Evolutionary conservation across 92 coral and sea anemone species (phyloP), one percentile per base, ranked within the genome.

Genomic region (Porites lobata): DNA sequence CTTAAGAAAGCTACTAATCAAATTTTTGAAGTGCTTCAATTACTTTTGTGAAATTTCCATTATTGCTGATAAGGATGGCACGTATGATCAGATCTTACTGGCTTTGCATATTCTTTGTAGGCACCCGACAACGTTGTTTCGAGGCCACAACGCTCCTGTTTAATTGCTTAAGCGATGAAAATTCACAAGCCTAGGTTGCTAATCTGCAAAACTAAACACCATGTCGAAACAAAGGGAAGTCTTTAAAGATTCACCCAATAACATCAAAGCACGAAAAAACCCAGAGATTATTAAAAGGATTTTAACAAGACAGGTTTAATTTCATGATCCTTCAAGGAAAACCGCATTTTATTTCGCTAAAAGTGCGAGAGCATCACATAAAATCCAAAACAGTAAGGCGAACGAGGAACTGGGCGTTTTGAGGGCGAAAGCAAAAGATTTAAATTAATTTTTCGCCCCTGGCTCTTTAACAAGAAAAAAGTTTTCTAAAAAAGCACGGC

Each of bases 291-390:
- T 82, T 82, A 56, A 70, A 82, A 71, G 65, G 78, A 82, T 74
- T 84, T 84, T 64, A 58, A 38, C 80, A 15, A 84, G 80, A 64
- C 80, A 75, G 80, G 80, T 73, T 84, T 62, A 73, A 50, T 59
- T 83, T 75, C 50, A 75, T 84, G 69, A 74, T 73, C 80, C 65
- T 73, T 73, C 32, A 84, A 84, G 80, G 70, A 50, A 73, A 84
- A 71, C 86, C 78, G 22, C 78, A 82, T 24, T 82, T 57, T 9
- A 18, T 54, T 57, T 18, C 13, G 19, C 43, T 66, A 9, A 32
- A 38, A 38, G 47, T 38, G 29, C 73, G 57, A 79, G 72, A 43
- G 57, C 73, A 8, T 68, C 17, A 17, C 66, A 47, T 50, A 24
- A 47, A 32, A 66, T 53, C 24, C 14, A 54, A 10, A 69, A 38